Percentiles rank a stretch among this genome's conserved stretches.
These are phyloP conservation scores for Clarias magur DNA, from an alignment of 2,113 vertebrate genomes.

Conservation along the genomic window DNA sequence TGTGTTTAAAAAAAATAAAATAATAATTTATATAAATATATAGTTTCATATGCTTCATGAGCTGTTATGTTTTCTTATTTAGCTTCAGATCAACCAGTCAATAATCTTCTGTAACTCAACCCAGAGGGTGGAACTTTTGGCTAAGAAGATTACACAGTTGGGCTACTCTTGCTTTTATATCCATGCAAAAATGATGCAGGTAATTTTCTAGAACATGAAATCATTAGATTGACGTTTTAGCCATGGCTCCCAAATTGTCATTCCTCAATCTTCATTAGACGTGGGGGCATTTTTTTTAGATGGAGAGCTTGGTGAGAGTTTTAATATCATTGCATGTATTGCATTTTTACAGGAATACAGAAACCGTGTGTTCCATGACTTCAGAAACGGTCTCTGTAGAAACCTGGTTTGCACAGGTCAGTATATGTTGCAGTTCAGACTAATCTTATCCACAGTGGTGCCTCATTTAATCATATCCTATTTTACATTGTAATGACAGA, in stretches of 20 bases:
- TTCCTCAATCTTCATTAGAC: not conserved
- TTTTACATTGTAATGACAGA: conserved; percentile 59
- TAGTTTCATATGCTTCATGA: not conserved
- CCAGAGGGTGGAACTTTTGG: conserved; percentile 77
- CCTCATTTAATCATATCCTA: not conserved
- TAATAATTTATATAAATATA: too few species aligned
- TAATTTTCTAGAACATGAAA: conserved; percentile 53
- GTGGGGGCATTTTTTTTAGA: not conserved
- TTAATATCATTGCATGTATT: not conserved
- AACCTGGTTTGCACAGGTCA: conserved; percentile 80
- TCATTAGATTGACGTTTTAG: not conserved
- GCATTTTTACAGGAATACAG: conserved; percentile 57
- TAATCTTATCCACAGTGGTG: not conserved
- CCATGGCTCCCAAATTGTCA: not conserved
- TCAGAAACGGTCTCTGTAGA: conserved; percentile 78
- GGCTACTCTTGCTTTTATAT: conserved; percentile 82
- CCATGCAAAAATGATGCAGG: conserved; percentile 82
- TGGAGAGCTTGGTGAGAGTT: not conserved
- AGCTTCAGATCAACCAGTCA: conserved; percentile 82
- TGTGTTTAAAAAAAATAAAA: too few species aligned
- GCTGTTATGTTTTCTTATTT: conserved; percentile 14
- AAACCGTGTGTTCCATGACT: conserved; percentile 69
- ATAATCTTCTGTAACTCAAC: conserved; percentile 83
- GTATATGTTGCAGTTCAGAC: not conserved
- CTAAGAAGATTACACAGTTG: conserved; percentile 79